Evolutionary conservation across 92 coral and sea anemone genomes (phyloP).

Genomic region (Parazoanthus atlanticus): DNA sequence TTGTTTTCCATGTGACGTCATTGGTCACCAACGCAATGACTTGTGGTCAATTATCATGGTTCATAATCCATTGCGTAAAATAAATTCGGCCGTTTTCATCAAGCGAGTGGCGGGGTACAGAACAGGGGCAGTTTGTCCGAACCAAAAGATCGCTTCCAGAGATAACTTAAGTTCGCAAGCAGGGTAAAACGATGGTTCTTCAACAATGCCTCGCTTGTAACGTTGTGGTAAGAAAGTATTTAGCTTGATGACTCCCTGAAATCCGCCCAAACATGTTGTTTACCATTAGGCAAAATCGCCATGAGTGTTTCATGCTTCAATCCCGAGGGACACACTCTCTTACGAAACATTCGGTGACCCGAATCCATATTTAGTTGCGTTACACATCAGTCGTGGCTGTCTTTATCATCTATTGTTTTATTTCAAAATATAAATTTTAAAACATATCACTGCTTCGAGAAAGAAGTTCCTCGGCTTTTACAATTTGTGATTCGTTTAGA

Average conservation of each 20-base stretch:
- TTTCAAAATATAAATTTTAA: not conserved
- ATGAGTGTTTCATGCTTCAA: not conserved
- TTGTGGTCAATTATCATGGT: conserved; percentile 15
- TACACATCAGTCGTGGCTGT: not conserved
- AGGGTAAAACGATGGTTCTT: not conserved
- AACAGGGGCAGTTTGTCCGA: not conserved
- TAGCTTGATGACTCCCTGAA: not conserved
- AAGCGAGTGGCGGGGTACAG: conserved; percentile 4
- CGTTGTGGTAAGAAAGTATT: conserved; percentile 7
- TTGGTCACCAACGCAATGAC: conserved; percentile 27
- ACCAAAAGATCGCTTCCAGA: not conserved
- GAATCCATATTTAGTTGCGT: conserved; percentile 2
- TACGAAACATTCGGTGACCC: not conserved
- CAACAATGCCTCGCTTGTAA: conserved; percentile 32
- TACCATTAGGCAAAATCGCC: not conserved
- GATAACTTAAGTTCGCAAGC: not conserved
- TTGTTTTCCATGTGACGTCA: conserved; percentile 28
- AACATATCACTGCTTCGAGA: not conserved
- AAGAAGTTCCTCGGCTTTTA: not conserved
- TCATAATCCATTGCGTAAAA: conserved; percentile 20
- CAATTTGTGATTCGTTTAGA: not conserved
- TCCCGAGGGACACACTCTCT: not conserved
- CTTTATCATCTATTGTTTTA: not conserved
- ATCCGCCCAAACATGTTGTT: not conserved
- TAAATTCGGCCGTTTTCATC: conserved; percentile 29